A percentile compares a stretch with the other conserved stretches of the same genome.
Evolutionary conservation across 2,888 invertebrate species (phyloP).

Genomic region (Sesia apiformis): DNA sequence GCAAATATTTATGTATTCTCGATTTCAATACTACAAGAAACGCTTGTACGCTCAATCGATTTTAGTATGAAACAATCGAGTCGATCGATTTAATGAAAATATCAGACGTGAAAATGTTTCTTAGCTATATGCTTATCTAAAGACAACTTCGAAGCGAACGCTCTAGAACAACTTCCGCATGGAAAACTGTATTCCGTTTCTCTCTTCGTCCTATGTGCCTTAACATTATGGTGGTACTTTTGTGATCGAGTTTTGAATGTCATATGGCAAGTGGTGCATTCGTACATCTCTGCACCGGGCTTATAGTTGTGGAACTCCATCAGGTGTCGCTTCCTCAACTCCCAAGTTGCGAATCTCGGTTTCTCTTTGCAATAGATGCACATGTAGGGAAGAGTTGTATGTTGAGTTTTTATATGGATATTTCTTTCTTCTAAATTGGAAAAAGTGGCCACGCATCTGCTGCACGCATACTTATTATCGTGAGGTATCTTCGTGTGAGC

Average conservation of each 20-base stretch:
- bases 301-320: conserved; percentile 63
- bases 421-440: conserved; percentile 53
- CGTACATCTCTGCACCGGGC: conserved; percentile 60
- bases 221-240: conserved; percentile 63
- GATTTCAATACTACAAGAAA: too few species aligned
- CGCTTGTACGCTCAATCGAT: too few species aligned
- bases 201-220: conserved; percentile 59
- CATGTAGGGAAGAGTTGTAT: conserved; percentile 56
- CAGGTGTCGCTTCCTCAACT: conserved; percentile 51
- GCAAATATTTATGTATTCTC: too few species aligned
- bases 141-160: conserved; percentile 67
- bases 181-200: conserved; percentile 59
- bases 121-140: conserved; percentile 71
- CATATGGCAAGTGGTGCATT: conserved; percentile 64
- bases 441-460: conserved; percentile 59
- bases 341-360: conserved; percentile 62
- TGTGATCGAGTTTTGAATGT: conserved; percentile 61
- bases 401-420: conserved; percentile 54
- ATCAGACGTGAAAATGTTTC: conserved; percentile 62
- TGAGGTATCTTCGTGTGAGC: conserved; percentile 58
- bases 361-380: conserved; percentile 63
- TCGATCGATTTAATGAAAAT: too few species aligned
- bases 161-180: conserved; percentile 64
- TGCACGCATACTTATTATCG: conserved; percentile 58
- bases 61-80: too few species aligned